phyloP scores from a whole-genome alignment of 2,797 vertebrate species.

The Decapterus maruadsi region DNA sequence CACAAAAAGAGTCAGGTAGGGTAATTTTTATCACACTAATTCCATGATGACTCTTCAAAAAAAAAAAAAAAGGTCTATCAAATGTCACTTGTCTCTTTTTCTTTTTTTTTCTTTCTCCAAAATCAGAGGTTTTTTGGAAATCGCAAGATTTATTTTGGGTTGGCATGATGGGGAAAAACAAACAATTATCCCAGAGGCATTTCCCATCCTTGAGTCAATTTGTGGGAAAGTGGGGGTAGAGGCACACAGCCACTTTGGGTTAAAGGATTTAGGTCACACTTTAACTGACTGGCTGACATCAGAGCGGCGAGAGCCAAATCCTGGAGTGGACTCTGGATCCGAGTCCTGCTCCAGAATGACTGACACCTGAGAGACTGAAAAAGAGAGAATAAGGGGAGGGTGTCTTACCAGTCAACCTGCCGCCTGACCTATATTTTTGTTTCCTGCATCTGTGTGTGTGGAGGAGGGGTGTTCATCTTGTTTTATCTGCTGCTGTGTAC shows the following conservation, averaged over 20 bases:
- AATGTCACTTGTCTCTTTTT: constrained; percentile 41
- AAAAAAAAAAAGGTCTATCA: constrained; percentile 46
- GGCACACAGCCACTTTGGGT: constrained; percentile 84
- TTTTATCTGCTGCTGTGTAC: constrained; percentile 14
- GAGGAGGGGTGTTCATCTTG: constrained; percentile 28
- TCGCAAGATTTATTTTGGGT: constrained; percentile 66
- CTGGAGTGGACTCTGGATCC: constrained; percentile 79
- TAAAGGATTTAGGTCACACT: constrained; percentile 90
- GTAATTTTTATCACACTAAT: constrained; percentile 57
- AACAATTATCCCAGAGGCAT: constrained; percentile 79
- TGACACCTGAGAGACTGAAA: constrained; percentile 60
- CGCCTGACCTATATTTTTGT: constrained; percentile 81
- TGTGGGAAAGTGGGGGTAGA: constrained; percentile 53
- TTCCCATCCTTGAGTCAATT: constrained; percentile 79
- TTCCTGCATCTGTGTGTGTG: constrained; percentile 22
- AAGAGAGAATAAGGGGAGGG: constrained; percentile 39
- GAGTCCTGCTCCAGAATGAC: constrained; percentile 47
- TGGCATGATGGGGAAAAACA: constrained; percentile 72
- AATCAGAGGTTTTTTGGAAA: constrained; percentile 58
- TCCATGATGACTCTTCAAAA: constrained; percentile 47
- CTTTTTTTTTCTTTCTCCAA: constrained; percentile 13
- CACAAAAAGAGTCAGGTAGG: constrained; percentile 36
- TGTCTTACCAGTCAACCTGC: constrained; percentile 68
- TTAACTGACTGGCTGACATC: constrained; percentile 84
- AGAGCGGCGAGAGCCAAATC: constrained; percentile 78